Percentiles rank a stretch among this genome's conserved stretches.
Conservation (phyloP, 2,113 vertebrate species). For the Solea solea region DNA sequence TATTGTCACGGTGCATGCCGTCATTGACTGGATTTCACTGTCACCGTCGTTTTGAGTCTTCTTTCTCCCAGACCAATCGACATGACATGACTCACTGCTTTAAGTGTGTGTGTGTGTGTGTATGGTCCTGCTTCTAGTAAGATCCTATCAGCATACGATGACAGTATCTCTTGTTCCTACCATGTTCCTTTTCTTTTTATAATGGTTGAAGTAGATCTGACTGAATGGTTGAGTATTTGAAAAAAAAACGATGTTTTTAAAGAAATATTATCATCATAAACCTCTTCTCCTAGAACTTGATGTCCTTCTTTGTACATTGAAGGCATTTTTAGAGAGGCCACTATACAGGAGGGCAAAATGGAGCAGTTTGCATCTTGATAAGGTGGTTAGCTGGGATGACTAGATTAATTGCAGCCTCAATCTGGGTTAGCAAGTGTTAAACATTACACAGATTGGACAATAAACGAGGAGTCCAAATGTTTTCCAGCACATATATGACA, state of each 20-base stretch:
- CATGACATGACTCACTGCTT: not conserved
- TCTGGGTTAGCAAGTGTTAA: slow-evolving; percentile 21
- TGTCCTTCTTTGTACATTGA: not conserved
- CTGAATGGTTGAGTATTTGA: not conserved
- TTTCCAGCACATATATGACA: slow-evolving; percentile 33
- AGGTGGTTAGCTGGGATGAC: slow-evolving; percentile 23
- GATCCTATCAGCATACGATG: not conserved
- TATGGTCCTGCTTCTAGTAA: not conserved
- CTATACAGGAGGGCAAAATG: slow-evolving; percentile 1
- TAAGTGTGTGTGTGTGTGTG: not conserved
- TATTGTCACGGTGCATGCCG: not conserved
- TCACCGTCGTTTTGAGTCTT: not conserved
- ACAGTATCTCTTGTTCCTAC: not conserved
- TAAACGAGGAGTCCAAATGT: slow-evolving; percentile 50
- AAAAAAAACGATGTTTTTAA: not conserved
- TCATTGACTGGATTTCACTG: slow-evolving; percentile 6
- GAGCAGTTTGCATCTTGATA: slow-evolving; percentile 28
- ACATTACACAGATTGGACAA: slow-evolving; percentile 8
- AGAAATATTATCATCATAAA: not conserved
- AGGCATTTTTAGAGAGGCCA: not conserved
- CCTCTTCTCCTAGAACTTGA: not conserved
- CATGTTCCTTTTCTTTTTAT: not conserved
- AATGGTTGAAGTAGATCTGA: slow-evolving; percentile 3
- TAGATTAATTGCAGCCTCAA: slow-evolving; percentile 14
- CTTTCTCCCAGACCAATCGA: not conserved